A percentile compares a stretch with the other conserved stretches of the same genome.
These are phyloP conservation scores for Morpho helenor DNA, from an alignment of 2,888 invertebrate species.

Conservation along the genomic window DNA sequence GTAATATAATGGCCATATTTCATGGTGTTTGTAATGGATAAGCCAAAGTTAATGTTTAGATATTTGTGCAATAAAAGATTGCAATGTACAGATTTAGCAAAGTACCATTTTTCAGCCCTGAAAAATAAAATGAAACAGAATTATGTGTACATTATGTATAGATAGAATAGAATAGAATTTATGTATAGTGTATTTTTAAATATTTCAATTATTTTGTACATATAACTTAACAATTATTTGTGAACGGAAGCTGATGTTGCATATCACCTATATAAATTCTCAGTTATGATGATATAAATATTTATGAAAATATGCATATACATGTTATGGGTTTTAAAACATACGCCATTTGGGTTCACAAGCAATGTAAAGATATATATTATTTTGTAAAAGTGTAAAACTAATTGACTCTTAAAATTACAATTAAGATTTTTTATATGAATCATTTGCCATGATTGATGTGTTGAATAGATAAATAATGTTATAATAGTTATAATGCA, in stretches of 20 bases:
- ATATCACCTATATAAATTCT: slow-evolving; percentile 42
- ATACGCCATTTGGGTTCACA: slow-evolving; percentile 21
- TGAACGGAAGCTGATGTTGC: slow-evolving; percentile 45
- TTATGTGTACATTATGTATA: slow-evolving; percentile 73
- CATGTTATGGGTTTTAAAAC: slow-evolving; percentile 19
- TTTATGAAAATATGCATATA: slow-evolving; percentile 24
- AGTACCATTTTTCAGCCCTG: slow-evolving; percentile 49
- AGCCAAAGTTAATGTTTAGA: slow-evolving; percentile 77
- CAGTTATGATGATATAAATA: slow-evolving; percentile 32
- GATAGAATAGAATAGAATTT: slow-evolving; percentile 52
- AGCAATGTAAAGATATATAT: slow-evolving; percentile 26
- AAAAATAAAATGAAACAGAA: slow-evolving; percentile 49
- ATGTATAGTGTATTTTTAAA: slow-evolving; percentile 61
- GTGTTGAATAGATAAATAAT: slow-evolving; percentile 24
- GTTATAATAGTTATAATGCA: slow-evolving; percentile 27
- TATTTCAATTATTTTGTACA: slow-evolving; percentile 55
- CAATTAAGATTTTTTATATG: slow-evolving; percentile 41
- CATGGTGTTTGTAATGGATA: slow-evolving; percentile 64
- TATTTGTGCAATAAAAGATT: slow-evolving; percentile 75
- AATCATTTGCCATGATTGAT: slow-evolving; percentile 44
- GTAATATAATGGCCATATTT: slow-evolving; percentile 22
- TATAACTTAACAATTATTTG: slow-evolving; percentile 41
- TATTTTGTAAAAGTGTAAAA: slow-evolving; percentile 62
- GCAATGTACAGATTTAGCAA: slow-evolving; percentile 71
- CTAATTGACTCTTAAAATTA: slow-evolving; percentile 58